These are phyloP conservation scores for Petrocephalus schoutedeni DNA, from an alignment of 2,797 vertebrate species.

Conservation along the genomic window DNA sequence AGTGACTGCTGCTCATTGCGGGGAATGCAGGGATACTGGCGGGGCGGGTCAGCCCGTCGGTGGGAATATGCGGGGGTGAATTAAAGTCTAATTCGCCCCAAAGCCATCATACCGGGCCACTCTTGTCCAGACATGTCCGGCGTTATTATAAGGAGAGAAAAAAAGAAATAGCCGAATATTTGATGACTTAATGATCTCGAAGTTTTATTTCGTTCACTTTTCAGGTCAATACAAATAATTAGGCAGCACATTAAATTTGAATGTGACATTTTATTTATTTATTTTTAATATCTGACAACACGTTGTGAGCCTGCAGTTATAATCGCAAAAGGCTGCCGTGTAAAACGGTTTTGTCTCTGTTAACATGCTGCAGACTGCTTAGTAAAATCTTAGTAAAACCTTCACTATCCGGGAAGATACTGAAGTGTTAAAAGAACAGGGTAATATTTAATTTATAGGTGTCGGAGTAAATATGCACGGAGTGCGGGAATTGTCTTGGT, in stretches of 20 bases:
- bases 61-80: constrained; percentile 51
- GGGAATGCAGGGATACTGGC: constrained; percentile 57
- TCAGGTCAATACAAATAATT: neutral
- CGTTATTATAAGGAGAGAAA: neutral
- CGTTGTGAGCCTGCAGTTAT: neutral
- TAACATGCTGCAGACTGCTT: neutral
- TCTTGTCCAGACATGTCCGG: neutral
- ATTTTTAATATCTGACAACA: neutral
- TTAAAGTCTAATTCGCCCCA: neutral
- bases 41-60: constrained; percentile 53
- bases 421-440: neutral
- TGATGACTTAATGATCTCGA: neutral
- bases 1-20: constrained; percentile 55
- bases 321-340: neutral
- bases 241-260: neutral
- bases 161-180: neutral
- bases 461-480: neutral
- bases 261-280: neutral
- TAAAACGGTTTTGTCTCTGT: neutral
- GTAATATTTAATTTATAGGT: neutral
- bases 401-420: neutral
- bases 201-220: neutral
- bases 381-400: neutral
- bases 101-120: neutral
- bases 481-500: neutral